phyloP scores from a whole-genome alignment of 1,140 invertebrate species.

The Zaprionus inermis region DNA sequence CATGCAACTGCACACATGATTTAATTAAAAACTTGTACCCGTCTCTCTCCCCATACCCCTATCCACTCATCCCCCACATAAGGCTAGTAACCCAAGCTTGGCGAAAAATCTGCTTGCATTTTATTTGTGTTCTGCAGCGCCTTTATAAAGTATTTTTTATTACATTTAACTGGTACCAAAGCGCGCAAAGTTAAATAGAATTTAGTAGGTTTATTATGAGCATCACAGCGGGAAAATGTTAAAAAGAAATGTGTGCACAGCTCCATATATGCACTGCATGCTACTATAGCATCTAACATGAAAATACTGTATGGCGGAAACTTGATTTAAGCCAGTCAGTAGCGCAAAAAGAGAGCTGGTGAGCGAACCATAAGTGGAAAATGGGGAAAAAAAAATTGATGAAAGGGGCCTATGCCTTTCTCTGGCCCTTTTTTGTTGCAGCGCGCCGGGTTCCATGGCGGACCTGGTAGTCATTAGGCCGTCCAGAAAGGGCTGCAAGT shows the following conservation, averaged over 20 bases:
- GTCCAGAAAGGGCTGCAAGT: not conserved
- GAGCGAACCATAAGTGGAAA: slow-evolving; percentile 11
- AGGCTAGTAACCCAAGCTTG: slow-evolving; percentile 53
- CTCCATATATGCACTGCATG: not conserved
- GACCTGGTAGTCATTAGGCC: not conserved
- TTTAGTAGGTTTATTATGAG: slow-evolving; percentile 56
- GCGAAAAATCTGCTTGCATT: slow-evolving; percentile 61
- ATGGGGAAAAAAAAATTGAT: slow-evolving; percentile 7
- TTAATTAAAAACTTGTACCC: slow-evolving; percentile 70
- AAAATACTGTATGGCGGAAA: not conserved
- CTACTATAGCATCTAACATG: not conserved
- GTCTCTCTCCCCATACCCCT: not conserved
- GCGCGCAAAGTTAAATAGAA: slow-evolving; percentile 44
- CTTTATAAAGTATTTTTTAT: slow-evolving; percentile 49
- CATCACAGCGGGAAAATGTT: slow-evolving; percentile 27
- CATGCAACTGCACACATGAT: slow-evolving; percentile 78
- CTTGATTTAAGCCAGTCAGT: slow-evolving; percentile 23
- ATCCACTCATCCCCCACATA: slow-evolving; percentile 32
- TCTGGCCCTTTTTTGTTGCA: not conserved
- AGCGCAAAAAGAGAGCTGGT: slow-evolving; percentile 6
- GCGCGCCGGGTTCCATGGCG: not conserved
- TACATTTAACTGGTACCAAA: slow-evolving; percentile 42
- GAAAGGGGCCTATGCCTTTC: not conserved
- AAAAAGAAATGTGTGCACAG: slow-evolving; percentile 24
- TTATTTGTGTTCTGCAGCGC: slow-evolving; percentile 56